Conservation (phyloP, 2,888 invertebrate species). For the Tortrix viridana region DNA sequence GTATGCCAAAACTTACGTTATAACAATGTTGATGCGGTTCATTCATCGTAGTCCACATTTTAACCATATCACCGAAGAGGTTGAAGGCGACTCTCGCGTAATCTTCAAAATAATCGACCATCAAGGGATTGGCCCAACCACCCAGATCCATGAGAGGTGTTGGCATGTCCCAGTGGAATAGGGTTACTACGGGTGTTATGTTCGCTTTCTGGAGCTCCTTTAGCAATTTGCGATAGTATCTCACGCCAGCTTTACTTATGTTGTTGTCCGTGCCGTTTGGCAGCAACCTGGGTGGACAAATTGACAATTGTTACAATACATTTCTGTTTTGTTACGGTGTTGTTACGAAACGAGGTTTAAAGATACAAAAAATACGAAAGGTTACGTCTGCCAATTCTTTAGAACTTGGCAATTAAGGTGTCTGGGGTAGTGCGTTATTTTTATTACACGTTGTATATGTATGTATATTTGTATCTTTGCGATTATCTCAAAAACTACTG, state of each 20-base stretch:
- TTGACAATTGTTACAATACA: constrained; percentile 6
- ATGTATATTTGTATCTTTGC: too few relatives aligned
- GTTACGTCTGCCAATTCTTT: too few relatives aligned
- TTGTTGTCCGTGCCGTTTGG: constrained; percentile 87
- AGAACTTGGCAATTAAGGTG: too few relatives aligned
- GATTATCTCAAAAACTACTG: too few relatives aligned
- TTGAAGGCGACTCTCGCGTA: constrained; percentile 83
- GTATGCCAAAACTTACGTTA: constrained; percentile 58
- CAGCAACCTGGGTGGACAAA: constrained; percentile 80
- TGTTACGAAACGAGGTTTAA: too few relatives aligned
- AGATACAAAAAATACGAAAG: too few relatives aligned
- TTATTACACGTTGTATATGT: too few relatives aligned
- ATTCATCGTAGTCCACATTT: constrained; percentile 90
- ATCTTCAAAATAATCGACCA: constrained; percentile 81
- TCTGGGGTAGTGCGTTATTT: too few relatives aligned
- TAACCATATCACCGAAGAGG: constrained; percentile 86
- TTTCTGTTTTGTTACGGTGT: neutral
- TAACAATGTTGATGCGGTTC: constrained; percentile 86
- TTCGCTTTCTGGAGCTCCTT: constrained; percentile 86
- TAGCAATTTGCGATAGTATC: constrained; percentile 90
- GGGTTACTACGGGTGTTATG: constrained; percentile 87
- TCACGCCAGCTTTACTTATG: constrained; percentile 87
- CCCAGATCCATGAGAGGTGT: constrained; percentile 79
- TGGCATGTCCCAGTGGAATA: constrained; percentile 86
- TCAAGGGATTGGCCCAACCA: constrained; percentile 79